Conservation (phyloP, 92 coral and sea anemone genomes). For the Montipora capitata region DNA sequence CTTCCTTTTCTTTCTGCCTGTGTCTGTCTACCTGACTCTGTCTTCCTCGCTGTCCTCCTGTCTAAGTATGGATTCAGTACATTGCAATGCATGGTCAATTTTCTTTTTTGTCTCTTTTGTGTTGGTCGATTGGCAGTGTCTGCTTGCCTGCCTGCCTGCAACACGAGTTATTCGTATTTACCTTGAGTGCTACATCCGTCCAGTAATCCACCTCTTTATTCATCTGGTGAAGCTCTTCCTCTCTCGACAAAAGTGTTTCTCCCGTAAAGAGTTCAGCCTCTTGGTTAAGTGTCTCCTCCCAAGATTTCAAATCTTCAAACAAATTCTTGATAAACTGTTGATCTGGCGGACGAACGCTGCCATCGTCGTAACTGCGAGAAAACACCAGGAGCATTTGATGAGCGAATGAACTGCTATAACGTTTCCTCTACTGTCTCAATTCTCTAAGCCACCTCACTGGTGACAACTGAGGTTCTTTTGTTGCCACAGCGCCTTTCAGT, state of each 20-base stretch:
- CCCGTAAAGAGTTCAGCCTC: slow-evolving; percentile 96
- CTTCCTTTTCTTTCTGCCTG: too few relatives aligned
- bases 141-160: background rate
- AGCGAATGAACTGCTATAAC: too few relatives aligned
- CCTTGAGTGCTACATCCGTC: slow-evolving; percentile 98
- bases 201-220: slow-evolving; percentile 94
- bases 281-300: slow-evolving; percentile 91
- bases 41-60: background rate
- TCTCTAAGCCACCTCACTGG: too few relatives aligned
- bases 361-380: slow-evolving; percentile 85
- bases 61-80: background rate
- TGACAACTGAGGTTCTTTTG: too few relatives aligned
- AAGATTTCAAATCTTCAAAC: slow-evolving; percentile 80
- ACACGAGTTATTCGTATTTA: background rate
- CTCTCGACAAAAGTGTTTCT: slow-evolving; percentile 88
- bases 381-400: background rate
- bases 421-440: too few relatives aligned
- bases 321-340: slow-evolving; percentile 80
- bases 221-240: slow-evolving; percentile 90
- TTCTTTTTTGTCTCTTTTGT: too few relatives aligned
- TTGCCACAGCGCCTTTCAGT: too few relatives aligned
- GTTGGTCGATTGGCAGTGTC: background rate
- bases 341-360: slow-evolving; percentile 89
- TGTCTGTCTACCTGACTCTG: background rate
- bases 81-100: too few relatives aligned